Conservation (phyloP, 2,797 vertebrate genomes). For the Malurus splendens region DNA sequence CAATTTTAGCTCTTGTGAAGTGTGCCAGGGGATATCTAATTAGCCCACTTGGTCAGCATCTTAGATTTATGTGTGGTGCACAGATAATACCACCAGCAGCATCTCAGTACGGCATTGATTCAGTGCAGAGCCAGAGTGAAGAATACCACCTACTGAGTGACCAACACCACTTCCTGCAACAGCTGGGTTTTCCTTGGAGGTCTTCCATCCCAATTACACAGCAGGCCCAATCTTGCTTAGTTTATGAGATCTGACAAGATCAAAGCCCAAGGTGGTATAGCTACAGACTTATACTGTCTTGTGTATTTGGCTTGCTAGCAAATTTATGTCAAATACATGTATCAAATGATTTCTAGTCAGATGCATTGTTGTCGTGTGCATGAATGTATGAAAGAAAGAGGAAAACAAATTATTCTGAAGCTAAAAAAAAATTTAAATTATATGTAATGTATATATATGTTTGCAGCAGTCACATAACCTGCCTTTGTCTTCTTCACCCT, state of each 20-base stretch:
- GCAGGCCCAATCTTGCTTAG: slow-evolving; percentile 55
- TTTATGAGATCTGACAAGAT: slow-evolving; percentile 60
- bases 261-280: slow-evolving; percentile 35
- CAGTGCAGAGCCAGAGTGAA: slow-evolving; percentile 33
- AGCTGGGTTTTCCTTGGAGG: slow-evolving; percentile 69
- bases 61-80: slow-evolving; percentile 25
- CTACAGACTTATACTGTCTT: slow-evolving; percentile 38
- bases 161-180: slow-evolving; percentile 60
- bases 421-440: background rate
- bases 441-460: background rate
- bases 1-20: slow-evolving; percentile 39
- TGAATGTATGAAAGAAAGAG: background rate
- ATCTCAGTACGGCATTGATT: slow-evolving; percentile 3
- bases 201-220: slow-evolving; percentile 60
- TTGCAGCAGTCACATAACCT: background rate
- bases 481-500: background rate
- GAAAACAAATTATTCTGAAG: background rate
- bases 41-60: slow-evolving; percentile 38
- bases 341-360: slow-evolving; percentile 35
- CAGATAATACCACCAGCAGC: slow-evolving; percentile 8
- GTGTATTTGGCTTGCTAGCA: slow-evolving; percentile 52
- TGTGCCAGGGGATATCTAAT: slow-evolving; percentile 45
- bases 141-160: slow-evolving; percentile 60
- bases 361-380: background rate
- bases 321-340: slow-evolving; percentile 53